phyloP scores from a whole-genome alignment of 2,888 invertebrate species.

The Orchesellides sinensis region DNA sequence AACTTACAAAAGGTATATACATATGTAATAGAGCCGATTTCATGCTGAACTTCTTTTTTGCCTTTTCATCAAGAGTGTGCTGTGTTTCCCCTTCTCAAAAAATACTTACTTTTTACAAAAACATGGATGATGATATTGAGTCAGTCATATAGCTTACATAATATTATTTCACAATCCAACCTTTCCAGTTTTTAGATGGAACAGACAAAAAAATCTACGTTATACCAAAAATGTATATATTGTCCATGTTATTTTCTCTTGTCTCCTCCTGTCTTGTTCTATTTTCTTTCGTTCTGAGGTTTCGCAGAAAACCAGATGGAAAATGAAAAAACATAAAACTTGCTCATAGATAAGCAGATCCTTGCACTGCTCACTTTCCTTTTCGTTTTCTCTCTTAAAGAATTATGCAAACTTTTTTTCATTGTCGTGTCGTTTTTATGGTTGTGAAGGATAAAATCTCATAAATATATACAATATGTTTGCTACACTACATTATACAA shows the following conservation, averaged over 20 bases:
- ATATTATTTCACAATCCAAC: too few relatives aligned
- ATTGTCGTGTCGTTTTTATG: slow-evolving; percentile 36
- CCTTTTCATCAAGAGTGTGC: too few relatives aligned
- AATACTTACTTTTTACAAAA: too few relatives aligned
- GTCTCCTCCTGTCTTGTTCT: not conserved
- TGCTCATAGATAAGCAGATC: slow-evolving; percentile 19
- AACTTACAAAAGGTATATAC: too few relatives aligned
- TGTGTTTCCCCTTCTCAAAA: too few relatives aligned
- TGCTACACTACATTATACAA: not conserved
- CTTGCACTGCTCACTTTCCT: slow-evolving; percentile 2
- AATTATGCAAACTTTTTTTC: not conserved
- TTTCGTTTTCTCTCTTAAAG: not conserved
- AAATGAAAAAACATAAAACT: slow-evolving; percentile 27
- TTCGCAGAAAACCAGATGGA: slow-evolving; percentile 5
- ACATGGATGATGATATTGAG: too few relatives aligned
- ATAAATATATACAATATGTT: slow-evolving; percentile 33
- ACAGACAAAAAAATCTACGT: not conserved
- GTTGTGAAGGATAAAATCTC: slow-evolving; percentile 22
- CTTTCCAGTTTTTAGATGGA: not conserved
- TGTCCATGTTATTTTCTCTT: not conserved
- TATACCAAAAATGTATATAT: too few relatives aligned
- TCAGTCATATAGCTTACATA: too few relatives aligned
- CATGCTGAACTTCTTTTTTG: too few relatives aligned
- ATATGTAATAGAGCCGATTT: too few relatives aligned
- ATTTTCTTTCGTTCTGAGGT: not conserved